phyloP scores from a whole-genome alignment of 2,888 invertebrate genomes.

The Leptinotarsa haldemani region DNA sequence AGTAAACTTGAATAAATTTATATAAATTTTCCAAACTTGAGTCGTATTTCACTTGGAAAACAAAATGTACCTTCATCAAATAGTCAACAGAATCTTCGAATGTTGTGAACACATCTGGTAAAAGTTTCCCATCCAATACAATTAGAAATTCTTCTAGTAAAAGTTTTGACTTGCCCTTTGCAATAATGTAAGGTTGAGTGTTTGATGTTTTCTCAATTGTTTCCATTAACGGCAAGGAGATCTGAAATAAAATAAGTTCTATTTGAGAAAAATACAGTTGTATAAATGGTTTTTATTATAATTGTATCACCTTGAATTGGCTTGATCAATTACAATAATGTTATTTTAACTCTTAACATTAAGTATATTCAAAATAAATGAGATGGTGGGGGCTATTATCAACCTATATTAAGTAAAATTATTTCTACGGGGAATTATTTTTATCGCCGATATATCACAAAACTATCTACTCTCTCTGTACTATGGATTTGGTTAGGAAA shows the following conservation, averaged over 20 bases:
- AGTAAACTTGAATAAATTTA: too few species aligned
- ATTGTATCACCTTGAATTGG: not conserved
- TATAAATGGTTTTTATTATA: not conserved
- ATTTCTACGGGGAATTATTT: too few species aligned
- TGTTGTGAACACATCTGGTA: constrained; percentile 13
- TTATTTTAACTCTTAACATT: not conserved
- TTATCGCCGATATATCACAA: too few species aligned
- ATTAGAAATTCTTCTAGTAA: not conserved
- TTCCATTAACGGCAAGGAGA: not conserved
- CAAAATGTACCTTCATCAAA: not conserved
- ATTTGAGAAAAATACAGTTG: too few species aligned
- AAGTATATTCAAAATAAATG: not conserved
- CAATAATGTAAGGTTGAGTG: not conserved
- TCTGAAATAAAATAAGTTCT: not conserved
- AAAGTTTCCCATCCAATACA: not conserved
- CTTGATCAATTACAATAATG: not conserved
- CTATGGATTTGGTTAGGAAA: too few species aligned
- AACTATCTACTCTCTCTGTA: too few species aligned
- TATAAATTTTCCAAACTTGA: not conserved
- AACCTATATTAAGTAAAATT: not conserved
- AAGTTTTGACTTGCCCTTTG: not conserved
- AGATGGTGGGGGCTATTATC: not conserved
- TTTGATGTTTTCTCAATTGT: not conserved
- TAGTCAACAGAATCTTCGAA: constrained; percentile 4
- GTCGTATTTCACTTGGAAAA: not conserved